Percentiles rank a stretch among this genome's conserved stretches.
Conservation (phyloP, 2,797 vertebrate genomes). For the Tiaroga cobitis region DNA sequence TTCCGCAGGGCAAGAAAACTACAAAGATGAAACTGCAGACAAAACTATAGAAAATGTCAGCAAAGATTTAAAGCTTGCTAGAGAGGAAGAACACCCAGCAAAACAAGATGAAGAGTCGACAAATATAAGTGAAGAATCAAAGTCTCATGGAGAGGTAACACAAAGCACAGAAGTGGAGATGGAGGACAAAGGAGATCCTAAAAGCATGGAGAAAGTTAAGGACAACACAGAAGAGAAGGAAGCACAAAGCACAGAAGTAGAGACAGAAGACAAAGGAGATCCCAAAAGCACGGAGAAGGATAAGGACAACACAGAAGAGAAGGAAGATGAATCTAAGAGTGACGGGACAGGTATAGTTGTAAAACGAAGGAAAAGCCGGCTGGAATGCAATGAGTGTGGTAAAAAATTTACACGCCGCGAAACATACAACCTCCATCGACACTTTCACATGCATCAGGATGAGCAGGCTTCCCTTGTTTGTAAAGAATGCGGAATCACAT, state of each 20-base stretch:
- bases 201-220: background rate
- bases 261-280: background rate
- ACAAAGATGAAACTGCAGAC: background rate
- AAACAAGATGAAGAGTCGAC: constrained; percentile 29
- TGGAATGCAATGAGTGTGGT: constrained; percentile 81
- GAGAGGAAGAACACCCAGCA: background rate
- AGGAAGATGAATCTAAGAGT: constrained; percentile 14
- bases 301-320: constrained; percentile 24
- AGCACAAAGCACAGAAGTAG: constrained; percentile 31
- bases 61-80: background rate
- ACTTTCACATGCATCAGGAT: constrained; percentile 80
- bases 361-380: constrained; percentile 66
- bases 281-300: background rate
- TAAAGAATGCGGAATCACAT: constrained; percentile 81
- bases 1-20: constrained; percentile 21
- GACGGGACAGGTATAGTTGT: constrained; percentile 21
- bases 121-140: constrained; percentile 43
- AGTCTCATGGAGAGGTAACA: background rate
- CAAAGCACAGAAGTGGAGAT: constrained; percentile 27
- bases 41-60: constrained; percentile 18
- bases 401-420: constrained; percentile 77
- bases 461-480: constrained; percentile 80
- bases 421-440: constrained; percentile 82
- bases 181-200: background rate
- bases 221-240: constrained; percentile 28